Evolutionary conservation across 2,888 invertebrate species (phyloP).

Genomic region (Lucinisca nassula): DNA sequence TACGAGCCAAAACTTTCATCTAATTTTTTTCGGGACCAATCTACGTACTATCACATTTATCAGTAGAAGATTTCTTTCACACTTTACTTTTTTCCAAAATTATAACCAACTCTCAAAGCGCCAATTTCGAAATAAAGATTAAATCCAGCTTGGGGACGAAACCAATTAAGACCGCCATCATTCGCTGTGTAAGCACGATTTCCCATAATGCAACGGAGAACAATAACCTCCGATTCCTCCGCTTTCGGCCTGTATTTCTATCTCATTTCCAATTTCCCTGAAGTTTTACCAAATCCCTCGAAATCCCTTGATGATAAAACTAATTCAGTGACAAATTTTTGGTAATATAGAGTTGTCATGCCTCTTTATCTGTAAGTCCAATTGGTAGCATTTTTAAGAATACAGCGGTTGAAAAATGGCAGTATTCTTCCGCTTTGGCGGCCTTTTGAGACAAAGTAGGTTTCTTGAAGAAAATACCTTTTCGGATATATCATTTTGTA

Average conservation of each 20-base stretch:
- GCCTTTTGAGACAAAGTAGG: neutral
- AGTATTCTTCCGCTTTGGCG: neutral
- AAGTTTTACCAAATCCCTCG: slow-evolving; percentile 10
- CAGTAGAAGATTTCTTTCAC: neutral
- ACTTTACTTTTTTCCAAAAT: neutral
- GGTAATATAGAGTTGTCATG: slow-evolving; percentile 8
- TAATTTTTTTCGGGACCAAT: too few species aligned
- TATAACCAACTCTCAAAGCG: slow-evolving; percentile 7
- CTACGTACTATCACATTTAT: neutral
- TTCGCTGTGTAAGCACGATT: slow-evolving; percentile 11
- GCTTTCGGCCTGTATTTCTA: slow-evolving; percentile 13
- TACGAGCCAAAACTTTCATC: too few species aligned
- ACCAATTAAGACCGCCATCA: slow-evolving; percentile 11
- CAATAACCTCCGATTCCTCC: slow-evolving; percentile 7
- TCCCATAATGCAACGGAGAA: slow-evolving; percentile 6
- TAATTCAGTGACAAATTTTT: slow-evolving; percentile 15
- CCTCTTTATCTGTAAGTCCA: neutral
- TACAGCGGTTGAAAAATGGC: slow-evolving; percentile 3
- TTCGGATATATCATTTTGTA: slow-evolving; percentile 8
- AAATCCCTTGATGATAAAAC: slow-evolving; percentile 14
- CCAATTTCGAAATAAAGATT: slow-evolving; percentile 12
- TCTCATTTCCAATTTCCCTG: slow-evolving; percentile 16
- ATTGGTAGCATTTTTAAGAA: slow-evolving; percentile 4
- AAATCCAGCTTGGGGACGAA: slow-evolving; percentile 17
- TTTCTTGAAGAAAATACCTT: slow-evolving; percentile 9